Conservation (phyloP, 2,113 vertebrate species). For the Baryphthengus martii region DNA sequence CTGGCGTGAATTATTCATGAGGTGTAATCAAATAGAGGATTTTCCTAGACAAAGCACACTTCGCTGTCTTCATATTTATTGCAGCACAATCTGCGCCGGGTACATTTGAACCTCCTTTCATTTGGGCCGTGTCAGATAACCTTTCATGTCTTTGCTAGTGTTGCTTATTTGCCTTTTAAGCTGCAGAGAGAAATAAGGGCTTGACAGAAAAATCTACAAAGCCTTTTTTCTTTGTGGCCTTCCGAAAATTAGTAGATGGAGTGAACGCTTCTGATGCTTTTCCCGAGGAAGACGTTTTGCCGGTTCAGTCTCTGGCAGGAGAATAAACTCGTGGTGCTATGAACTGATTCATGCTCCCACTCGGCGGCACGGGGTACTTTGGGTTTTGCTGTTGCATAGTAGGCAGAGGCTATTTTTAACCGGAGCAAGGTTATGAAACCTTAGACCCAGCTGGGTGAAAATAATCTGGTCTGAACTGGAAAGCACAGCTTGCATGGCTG, state of each 20-base stretch:
- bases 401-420: slow-evolving; percentile 68
- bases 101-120: not conserved
- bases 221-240: not conserved
- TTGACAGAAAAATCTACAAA: not conserved
- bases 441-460: slow-evolving; percentile 57
- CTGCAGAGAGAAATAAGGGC: not conserved
- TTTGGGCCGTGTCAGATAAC: not conserved
- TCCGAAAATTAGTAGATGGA: not conserved
- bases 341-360: slow-evolving; percentile 20
- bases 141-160: not conserved
- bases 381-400: slow-evolving; percentile 39
- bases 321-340: not conserved
- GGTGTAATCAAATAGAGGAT: slow-evolving; percentile 64
- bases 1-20: slow-evolving; percentile 64
- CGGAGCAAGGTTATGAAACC: slow-evolving; percentile 66
- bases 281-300: not conserved
- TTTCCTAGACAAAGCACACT: slow-evolving; percentile 61
- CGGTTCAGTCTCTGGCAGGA: not conserved
- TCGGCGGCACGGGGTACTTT: not conserved
- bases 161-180: not conserved
- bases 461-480: slow-evolving; percentile 58
- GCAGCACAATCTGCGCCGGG: not conserved
- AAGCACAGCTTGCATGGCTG: slow-evolving; percentile 2
- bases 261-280: not conserved
- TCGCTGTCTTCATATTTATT: slow-evolving; percentile 39